Conservation (phyloP, 2,797 vertebrate species). For the Rhabdomys pumilio region DNA sequence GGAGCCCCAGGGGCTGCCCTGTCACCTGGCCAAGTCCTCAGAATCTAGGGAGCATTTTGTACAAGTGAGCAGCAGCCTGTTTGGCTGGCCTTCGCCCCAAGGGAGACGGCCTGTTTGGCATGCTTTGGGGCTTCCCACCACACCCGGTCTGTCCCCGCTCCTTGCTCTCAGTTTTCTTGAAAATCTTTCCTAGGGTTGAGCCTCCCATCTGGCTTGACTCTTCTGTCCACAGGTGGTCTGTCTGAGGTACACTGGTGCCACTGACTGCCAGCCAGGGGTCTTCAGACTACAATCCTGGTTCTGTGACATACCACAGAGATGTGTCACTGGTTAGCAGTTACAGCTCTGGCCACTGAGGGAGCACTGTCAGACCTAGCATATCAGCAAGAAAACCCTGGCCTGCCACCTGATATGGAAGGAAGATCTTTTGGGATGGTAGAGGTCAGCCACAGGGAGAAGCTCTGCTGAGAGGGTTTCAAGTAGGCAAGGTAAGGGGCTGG, state of each 20-base stretch:
- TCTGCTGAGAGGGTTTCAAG: rapidly evolving
- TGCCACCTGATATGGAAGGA: background rate
- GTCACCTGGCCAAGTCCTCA: conserved; percentile 56
- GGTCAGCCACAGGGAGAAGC: background rate
- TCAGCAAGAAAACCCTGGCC: rapidly evolving
- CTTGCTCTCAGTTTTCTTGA: rapidly evolving
- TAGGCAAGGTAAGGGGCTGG: rapidly evolving
- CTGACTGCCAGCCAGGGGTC: background rate
- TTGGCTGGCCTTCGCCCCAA: rapidly evolving
- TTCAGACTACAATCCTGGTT: background rate
- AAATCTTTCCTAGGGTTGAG: background rate
- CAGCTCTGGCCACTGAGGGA: background rate
- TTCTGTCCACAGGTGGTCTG: background rate
- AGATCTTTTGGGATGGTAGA: rapidly evolving
- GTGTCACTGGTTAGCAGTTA: rapidly evolving
- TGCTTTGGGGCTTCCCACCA: rapidly evolving
- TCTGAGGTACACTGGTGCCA: background rate
- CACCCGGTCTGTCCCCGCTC: rapidly evolving
- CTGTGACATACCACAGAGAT: background rate
- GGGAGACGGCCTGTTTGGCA: background rate
- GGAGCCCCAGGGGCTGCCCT: conserved; percentile 17
- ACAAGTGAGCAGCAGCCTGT: conserved; percentile 28
- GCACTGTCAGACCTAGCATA: rapidly evolving
- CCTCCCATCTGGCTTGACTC: background rate
- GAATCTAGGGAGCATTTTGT: conserved; percentile 5